phyloP scores from a whole-genome alignment of 2,113 vertebrate genomes.

The Dasyprocta punctata region DNA sequence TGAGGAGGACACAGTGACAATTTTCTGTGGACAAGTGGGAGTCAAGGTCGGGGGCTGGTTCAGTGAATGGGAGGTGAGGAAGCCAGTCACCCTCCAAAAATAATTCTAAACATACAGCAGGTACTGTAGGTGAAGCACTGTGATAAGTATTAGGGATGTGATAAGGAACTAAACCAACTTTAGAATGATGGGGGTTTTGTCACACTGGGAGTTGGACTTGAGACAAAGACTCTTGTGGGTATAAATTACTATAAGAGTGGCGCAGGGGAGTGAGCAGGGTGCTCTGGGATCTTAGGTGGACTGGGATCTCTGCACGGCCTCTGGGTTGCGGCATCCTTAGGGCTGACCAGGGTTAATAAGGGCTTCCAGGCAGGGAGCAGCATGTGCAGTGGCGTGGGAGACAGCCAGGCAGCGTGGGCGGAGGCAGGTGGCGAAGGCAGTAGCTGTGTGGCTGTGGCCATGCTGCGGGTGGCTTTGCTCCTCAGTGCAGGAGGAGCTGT shows the following conservation, averaged over 20 bases:
- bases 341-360: neutral
- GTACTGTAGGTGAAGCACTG: neutral
- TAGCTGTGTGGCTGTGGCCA: rapidly evolving
- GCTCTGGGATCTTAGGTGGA: neutral
- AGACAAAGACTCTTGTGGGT: too few species aligned
- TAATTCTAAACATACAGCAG: neutral
- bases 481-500: neutral
- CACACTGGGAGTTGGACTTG: neutral
- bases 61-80: neutral
- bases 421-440: neutral
- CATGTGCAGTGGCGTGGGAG: neutral
- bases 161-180: neutral
- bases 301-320: neutral
- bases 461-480: neutral
- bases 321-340: neutral
- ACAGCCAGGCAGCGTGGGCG: neutral
- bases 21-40: neutral
- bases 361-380: neutral
- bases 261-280: neutral
- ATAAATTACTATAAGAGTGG: rapidly evolving
- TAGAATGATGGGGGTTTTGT: neutral
- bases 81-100: neutral
- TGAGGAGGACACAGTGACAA: neutral
- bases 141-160: neutral
- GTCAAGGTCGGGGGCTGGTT: neutral